Conservation (phyloP, 1,140 invertebrate genomes). For the Daktulosphaira vitifoliae region DNA sequence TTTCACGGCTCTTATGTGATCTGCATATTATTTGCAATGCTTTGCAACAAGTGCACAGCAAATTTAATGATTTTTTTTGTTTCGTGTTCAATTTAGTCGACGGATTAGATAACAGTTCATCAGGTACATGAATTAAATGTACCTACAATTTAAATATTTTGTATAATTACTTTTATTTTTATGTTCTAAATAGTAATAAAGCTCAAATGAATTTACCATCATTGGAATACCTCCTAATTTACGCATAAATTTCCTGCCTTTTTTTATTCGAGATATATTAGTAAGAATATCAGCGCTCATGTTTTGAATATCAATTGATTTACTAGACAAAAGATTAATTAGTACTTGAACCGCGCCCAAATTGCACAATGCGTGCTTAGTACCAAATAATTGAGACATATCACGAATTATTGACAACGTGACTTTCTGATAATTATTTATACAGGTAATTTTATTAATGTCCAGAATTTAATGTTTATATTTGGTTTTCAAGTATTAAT, state of each 20-base stretch:
- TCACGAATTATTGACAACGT: background rate
- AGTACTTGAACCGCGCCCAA: background rate
- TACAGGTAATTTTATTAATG: no score
- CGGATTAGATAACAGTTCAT: no score
- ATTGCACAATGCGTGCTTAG: background rate
- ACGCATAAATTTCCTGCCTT: slow-evolving; percentile 6
- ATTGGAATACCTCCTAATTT: background rate
- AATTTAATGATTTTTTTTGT: no score
- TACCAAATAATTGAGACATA: background rate
- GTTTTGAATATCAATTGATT: background rate
- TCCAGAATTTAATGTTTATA: no score
- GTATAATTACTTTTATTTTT: no score
- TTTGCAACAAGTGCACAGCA: no score
- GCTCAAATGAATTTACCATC: background rate
- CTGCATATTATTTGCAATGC: background rate
- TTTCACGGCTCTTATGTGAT: slow-evolving; percentile 4
- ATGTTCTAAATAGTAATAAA: no score
- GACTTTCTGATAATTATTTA: background rate
- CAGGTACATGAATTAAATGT: no score
- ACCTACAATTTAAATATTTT: no score
- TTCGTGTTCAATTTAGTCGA: no score
- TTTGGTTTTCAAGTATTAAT: no score
- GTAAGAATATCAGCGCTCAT: background rate
- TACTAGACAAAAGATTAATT: background rate
- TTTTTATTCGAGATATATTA: background rate